Percentiles rank a stretch among this genome's conserved stretches.
Evolutionary conservation across 2,797 vertebrate genomes (phyloP).

Genomic region (Gila robusta): DNA sequence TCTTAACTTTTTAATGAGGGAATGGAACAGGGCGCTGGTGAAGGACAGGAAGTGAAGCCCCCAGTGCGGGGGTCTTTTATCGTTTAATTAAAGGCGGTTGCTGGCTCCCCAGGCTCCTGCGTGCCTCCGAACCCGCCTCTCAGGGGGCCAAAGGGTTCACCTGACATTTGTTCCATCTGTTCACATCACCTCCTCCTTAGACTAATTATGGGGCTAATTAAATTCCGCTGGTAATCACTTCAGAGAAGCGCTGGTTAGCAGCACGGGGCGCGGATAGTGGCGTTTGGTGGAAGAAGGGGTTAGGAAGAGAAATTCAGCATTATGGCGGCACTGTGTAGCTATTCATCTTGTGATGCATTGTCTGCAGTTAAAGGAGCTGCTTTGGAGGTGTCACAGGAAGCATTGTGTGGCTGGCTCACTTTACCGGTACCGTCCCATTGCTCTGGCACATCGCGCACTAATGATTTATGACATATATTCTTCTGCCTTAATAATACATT

Average conservation of each 20-base stretch:
- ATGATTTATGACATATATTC: constrained; percentile 66
- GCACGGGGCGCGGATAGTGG: constrained; percentile 53
- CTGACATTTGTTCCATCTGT: constrained; percentile 68
- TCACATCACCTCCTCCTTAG: constrained; percentile 63
- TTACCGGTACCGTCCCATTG: constrained; percentile 1
- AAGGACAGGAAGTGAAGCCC: constrained; percentile 56
- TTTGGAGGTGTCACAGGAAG: constrained; percentile 37
- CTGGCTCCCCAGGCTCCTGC: constrained; percentile 30
- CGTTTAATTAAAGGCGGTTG: constrained; percentile 66
- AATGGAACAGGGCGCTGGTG: constrained; percentile 52
- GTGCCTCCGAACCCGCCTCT: constrained; percentile 40
- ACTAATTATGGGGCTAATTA: constrained; percentile 73
- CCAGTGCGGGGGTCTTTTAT: constrained; percentile 63
- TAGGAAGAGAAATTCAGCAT: constrained; percentile 27
- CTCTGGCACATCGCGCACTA: constrained; percentile 35
- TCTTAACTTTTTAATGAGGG: constrained; percentile 68
- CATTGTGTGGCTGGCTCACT: constrained; percentile 37
- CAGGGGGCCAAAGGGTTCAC: constrained; percentile 62
- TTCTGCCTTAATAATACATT: constrained; percentile 61
- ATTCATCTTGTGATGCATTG: constrained; percentile 69
- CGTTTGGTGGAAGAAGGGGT: constrained; percentile 40
- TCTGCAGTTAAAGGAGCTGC: constrained; percentile 51
- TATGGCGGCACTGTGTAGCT: constrained; percentile 53
- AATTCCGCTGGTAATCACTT: constrained; percentile 64
- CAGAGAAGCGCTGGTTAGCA: constrained; percentile 50